Conservation (phyloP, 2,888 invertebrate genomes). For the Alviniconcha strummeri region DNA sequence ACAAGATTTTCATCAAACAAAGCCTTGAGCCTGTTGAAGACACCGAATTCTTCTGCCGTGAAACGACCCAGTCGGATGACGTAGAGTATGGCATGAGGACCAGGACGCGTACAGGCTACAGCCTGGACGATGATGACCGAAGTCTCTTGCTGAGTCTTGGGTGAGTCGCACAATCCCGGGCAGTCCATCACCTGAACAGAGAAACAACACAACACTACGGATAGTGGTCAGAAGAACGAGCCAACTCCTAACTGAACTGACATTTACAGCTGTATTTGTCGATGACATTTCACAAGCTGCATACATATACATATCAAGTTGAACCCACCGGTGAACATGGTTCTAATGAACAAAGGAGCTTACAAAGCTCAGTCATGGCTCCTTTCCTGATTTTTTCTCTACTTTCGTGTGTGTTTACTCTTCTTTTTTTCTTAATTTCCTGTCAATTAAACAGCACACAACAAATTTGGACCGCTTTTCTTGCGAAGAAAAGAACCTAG, state of each 20-base stretch:
- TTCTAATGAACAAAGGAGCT: no score
- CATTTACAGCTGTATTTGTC: no score
- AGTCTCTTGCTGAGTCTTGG: neutral
- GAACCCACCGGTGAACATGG: no score
- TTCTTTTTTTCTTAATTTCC: no score
- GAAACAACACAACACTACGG: neutral
- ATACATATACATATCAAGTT: no score
- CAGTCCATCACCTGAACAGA: constrained; percentile 17
- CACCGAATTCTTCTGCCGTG: constrained; percentile 9
- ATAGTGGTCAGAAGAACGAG: neutral
- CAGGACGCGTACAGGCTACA: constrained; percentile 25
- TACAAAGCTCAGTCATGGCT: no score
- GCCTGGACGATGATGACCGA: constrained; percentile 14
- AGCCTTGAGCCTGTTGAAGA: constrained; percentile 19
- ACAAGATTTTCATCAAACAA: constrained; percentile 8
- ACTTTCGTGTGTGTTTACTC: no score
- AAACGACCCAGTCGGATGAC: constrained; percentile 23
- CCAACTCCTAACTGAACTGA: neutral
- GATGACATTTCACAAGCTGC: no score
- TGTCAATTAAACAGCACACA: no score
- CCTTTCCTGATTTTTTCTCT: no score
- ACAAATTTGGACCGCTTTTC: no score
- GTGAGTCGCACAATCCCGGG: constrained; percentile 28
- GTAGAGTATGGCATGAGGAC: constrained; percentile 27
- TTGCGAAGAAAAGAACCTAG: no score